Evolutionary conservation across 1,140 invertebrate species (phyloP).

Genomic region (Augochlora pura): DNA sequence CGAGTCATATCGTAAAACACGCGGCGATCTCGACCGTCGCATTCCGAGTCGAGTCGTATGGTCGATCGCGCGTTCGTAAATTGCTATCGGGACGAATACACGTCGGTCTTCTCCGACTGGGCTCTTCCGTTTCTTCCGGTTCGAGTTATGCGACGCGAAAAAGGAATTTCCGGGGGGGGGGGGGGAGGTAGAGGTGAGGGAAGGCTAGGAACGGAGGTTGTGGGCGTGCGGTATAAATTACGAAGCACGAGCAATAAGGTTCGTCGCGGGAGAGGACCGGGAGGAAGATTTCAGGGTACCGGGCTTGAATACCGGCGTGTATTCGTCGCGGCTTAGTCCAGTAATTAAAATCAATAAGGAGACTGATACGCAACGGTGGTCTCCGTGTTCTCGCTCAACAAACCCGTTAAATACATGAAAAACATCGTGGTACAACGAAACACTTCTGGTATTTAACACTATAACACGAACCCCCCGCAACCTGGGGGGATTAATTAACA

Average conservation of each 20-base stretch:
- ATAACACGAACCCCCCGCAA: conserved; percentile 15
- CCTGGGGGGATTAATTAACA: background rate
- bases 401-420: conserved; percentile 20
- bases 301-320: conserved; percentile 3
- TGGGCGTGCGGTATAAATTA: conserved; percentile 8
- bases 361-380: background rate
- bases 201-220: background rate
- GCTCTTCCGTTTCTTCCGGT: background rate
- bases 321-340: conserved; percentile 3
- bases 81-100: conserved; percentile 25
- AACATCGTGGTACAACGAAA: conserved; percentile 45
- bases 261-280: background rate
- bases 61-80: conserved; percentile 8
- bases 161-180: background rate
- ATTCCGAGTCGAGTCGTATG: background rate
- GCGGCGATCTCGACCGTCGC: background rate
- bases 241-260: background rate
- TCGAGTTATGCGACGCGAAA: background rate
- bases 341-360: conserved; percentile 38
- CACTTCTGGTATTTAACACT: conserved; percentile 39
- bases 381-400: background rate
- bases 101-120: background rate
- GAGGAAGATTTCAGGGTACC: background rate
- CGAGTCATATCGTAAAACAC: conserved; percentile 6
- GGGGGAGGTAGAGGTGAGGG: too few relatives aligned